Conservation (phyloP, 92 coral and sea anemone species). For the Umimayanthus kanabou region DNA sequence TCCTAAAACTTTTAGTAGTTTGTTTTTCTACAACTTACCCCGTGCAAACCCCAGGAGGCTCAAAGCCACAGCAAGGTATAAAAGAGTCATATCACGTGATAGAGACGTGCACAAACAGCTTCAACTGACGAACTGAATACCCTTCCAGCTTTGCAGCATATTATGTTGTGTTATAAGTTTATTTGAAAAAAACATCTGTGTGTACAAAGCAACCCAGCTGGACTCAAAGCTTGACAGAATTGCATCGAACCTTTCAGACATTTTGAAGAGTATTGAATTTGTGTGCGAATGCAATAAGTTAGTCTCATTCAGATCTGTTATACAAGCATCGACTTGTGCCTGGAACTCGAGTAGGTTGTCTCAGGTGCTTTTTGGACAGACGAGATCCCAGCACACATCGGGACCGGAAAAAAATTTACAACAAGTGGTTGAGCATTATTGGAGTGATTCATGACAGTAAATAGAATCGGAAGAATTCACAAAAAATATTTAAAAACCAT, state of each 20-base stretch:
- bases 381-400: neutral
- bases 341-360: neutral
- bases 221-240: neutral
- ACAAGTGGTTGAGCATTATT: neutral
- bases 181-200: neutral
- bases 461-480: neutral
- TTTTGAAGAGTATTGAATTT: too few relatives aligned
- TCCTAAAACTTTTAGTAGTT: too few relatives aligned
- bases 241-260: too few relatives aligned
- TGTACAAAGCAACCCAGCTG: neutral
- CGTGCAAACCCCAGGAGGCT: neutral
- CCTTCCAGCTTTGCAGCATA: neutral
- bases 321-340: neutral
- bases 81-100: neutral
- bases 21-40: neutral
- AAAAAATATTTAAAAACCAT: too few relatives aligned
- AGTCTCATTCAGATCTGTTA: neutral
- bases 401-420: neutral
- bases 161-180: neutral
- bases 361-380: neutral
- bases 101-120: neutral
- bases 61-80: neutral
- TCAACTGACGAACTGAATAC: neutral
- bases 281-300: neutral
- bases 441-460: neutral